Evolutionary conservation across 2,113 vertebrate genomes (phyloP).

Genomic region (Mystacornis crossleyi): DNA sequence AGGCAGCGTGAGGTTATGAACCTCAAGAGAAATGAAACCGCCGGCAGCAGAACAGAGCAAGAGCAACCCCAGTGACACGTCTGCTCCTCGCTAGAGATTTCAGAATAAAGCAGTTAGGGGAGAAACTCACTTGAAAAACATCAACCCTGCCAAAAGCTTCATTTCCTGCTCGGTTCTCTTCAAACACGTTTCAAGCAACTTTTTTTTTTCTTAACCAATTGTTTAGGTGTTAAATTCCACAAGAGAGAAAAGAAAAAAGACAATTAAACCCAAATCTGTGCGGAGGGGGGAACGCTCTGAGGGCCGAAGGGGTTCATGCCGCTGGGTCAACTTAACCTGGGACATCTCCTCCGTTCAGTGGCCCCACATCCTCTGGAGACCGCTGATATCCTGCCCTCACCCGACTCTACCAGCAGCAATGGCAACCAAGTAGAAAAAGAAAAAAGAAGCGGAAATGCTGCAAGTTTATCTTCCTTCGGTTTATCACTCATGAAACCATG

Average conservation of each 20-base stretch:
- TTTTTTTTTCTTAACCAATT: neutral
- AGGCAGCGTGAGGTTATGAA: neutral
- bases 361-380: neutral
- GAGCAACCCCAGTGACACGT: neutral
- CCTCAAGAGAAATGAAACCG: neutral
- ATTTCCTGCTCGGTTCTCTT: neutral
- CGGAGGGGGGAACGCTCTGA: neutral
- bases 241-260: neutral
- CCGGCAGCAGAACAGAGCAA: neutral
- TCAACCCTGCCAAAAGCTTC: neutral
- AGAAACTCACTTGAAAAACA: neutral
- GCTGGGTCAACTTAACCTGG: neutral
- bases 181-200: neutral
- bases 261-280: neutral
- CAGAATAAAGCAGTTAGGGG: neutral
- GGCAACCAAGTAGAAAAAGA: neutral
- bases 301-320: neutral
- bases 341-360: accelerated
- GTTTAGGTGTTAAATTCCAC: neutral
- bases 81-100: neutral
- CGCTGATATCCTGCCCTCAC: neutral
- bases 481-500: neutral
- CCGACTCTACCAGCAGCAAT: neutral
- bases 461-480: neutral
- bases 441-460: slow-evolving; percentile 4